Conservation (phyloP, 2,888 invertebrate species). For the Teleiodes luculella region DNA sequence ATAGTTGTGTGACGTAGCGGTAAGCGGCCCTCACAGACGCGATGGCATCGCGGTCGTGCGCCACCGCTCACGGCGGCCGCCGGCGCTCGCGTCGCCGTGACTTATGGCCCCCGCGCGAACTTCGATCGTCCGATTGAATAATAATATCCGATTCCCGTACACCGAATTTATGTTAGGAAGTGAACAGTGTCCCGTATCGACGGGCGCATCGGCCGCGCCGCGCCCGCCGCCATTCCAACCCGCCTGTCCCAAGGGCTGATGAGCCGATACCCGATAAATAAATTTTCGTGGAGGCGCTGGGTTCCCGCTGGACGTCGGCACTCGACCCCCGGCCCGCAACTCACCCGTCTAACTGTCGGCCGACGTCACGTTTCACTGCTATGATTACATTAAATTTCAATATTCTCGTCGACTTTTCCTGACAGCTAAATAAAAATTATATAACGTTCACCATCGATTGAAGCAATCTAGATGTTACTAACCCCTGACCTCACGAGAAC, state of each 20-base stretch:
- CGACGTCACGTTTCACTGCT: conserved; percentile 52
- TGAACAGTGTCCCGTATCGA: conserved; percentile 72
- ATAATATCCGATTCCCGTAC: conserved; percentile 76
- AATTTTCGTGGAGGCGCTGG: conserved; percentile 48
- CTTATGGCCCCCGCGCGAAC: conserved; percentile 75
- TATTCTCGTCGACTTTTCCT: conserved; percentile 39
- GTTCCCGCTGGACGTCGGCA: conserved; percentile 31
- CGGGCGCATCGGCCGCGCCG: conserved; percentile 55
- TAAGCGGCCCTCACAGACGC: conserved; percentile 57
- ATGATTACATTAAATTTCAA: conserved; percentile 53
- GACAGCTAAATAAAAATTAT: conserved; percentile 25
- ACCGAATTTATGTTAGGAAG: conserved; percentile 78
- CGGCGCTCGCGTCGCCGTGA: conserved; percentile 75
- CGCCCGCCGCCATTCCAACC: conserved; percentile 55
- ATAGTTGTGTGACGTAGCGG: no score
- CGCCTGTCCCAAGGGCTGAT: conserved; percentile 57
- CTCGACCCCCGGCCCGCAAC: conserved; percentile 35
- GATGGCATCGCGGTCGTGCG: conserved; percentile 75
- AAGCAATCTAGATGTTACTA: conserved; percentile 19
- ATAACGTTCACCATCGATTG: conserved; percentile 20
- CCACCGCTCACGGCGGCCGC: conserved; percentile 74
- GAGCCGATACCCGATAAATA: conserved; percentile 62
- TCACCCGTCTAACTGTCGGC: conserved; percentile 50
- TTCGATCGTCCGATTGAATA: conserved; percentile 77
- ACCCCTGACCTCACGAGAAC: conserved; percentile 27